These are phyloP conservation scores for Penaeus vannamei DNA, from an alignment of 1,140 invertebrate genomes.

Conservation along the genomic window DNA sequence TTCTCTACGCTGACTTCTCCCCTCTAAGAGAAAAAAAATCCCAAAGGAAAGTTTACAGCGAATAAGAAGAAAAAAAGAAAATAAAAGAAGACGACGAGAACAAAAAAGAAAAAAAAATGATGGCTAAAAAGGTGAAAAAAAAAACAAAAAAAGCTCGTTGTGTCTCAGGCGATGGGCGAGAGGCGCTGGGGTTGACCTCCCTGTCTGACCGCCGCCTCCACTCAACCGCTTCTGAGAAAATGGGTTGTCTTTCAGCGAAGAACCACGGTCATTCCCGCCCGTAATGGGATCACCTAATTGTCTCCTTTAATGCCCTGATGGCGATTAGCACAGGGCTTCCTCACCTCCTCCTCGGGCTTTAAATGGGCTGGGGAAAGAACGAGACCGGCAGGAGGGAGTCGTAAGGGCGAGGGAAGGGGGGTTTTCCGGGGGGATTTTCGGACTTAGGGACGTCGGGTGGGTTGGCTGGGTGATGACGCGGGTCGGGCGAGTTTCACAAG, in stretches of 20 bases:
- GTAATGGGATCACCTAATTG: conserved; percentile 62
- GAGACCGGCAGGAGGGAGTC: neutral
- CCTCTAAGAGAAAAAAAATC: too few relatives aligned
- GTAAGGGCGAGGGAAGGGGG: neutral
- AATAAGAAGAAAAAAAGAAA: too few relatives aligned
- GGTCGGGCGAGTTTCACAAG: conserved; percentile 34
- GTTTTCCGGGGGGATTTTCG: conserved; percentile 25
- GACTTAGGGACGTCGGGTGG: neutral
- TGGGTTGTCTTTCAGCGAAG: conserved; percentile 56
- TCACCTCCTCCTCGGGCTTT: conserved; percentile 60
- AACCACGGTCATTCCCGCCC: conserved; percentile 39
- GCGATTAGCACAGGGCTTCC: conserved; percentile 61
- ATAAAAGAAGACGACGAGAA: neutral
- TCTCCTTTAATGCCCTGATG: conserved; percentile 62
- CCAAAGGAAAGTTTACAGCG: too few relatives aligned
- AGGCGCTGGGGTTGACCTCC: conserved; percentile 48
- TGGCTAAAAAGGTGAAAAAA: conserved; percentile 20
- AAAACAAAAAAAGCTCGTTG: neutral
- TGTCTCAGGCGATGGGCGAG: conserved; percentile 20
- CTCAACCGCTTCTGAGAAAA: conserved; percentile 63
- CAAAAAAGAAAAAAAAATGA: conserved; percentile 36
- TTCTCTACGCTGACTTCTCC: too few relatives aligned
- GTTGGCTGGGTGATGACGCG: neutral
- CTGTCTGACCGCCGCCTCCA: conserved; percentile 42
- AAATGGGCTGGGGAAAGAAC: conserved; percentile 36